phyloP scores from a whole-genome alignment of 2,113 vertebrate genomes.

The Lampris incognitus region DNA sequence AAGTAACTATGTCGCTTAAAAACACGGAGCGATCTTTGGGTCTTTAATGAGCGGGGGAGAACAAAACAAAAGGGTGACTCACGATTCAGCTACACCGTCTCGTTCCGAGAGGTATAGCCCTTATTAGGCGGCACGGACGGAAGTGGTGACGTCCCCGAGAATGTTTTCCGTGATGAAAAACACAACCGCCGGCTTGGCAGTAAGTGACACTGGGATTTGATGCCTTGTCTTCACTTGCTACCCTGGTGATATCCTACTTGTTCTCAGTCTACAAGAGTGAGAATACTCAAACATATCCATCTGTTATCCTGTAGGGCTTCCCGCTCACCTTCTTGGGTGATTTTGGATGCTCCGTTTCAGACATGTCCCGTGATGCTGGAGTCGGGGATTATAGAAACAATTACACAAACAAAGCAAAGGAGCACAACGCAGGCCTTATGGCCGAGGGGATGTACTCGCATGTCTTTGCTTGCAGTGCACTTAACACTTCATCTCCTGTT shows the following conservation, averaged over 20 bases:
- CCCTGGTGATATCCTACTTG: conserved; percentile 60
- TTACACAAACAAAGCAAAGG: background rate
- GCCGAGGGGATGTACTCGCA: conserved; percentile 1
- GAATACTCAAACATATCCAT: conserved; percentile 40
- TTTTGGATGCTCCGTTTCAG: conserved; percentile 32
- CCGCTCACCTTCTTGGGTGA: conserved; percentile 15
- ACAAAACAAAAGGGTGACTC: conserved; percentile 41
- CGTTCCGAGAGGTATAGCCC: conserved; percentile 31
- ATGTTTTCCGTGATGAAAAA: conserved; percentile 44
- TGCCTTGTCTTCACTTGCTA: conserved; percentile 12
- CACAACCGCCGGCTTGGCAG: conserved; percentile 31
- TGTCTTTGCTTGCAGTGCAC: conserved; percentile 28
- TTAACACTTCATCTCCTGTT: conserved; percentile 15
- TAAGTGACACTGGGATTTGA: conserved; percentile 5
- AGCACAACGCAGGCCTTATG: background rate
- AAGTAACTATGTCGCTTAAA: background rate
- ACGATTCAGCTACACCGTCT: conserved; percentile 64
- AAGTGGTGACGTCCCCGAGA: conserved; percentile 56
- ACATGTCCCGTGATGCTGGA: background rate
- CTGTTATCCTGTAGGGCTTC: conserved; percentile 39
- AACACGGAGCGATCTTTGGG: conserved; percentile 16
- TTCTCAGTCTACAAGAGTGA: conserved; percentile 28
- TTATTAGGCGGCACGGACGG: conserved; percentile 54
- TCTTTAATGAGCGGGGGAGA: conserved; percentile 25
- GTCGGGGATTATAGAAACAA: conserved; percentile 29